Evolutionary conservation across 1,140 invertebrate genomes (phyloP).

Genomic region (Drosophila repleta): DNA sequence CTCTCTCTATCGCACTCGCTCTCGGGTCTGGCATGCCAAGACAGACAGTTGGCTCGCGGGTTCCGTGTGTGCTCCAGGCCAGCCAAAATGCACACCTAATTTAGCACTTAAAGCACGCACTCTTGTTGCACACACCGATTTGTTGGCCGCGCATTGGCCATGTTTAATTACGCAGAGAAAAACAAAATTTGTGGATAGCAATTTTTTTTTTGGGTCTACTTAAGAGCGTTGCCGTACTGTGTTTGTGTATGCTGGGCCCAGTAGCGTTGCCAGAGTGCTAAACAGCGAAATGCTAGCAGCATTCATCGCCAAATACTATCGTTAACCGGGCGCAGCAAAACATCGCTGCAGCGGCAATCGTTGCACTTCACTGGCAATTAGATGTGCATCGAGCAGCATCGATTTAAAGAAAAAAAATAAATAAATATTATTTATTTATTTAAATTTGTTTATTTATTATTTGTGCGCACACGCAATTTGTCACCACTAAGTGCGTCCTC

Average conservation of each 20-base stretch:
- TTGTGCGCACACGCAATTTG: too few species aligned
- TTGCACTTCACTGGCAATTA: too few species aligned
- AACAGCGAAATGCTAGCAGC: slow-evolving; percentile 1
- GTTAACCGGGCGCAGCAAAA: neutral
- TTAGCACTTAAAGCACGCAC: slow-evolving; percentile 19
- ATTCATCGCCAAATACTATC: neutral
- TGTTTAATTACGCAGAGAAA: slow-evolving; percentile 54
- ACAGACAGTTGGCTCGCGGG: neutral
- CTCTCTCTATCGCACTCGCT: too few species aligned
- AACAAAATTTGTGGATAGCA: slow-evolving; percentile 22
- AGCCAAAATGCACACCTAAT: slow-evolving; percentile 30
- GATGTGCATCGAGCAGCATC: too few species aligned
- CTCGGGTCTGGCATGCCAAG: neutral
- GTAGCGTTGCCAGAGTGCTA: slow-evolving; percentile 22
- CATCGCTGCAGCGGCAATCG: too few species aligned
- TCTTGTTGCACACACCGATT: neutral
- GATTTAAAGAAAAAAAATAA: too few species aligned
- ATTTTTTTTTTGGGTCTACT: slow-evolving; percentile 37
- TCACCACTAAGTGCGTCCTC: too few species aligned
- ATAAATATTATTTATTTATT: too few species aligned
- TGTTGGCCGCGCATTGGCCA: slow-evolving; percentile 12
- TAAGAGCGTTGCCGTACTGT: slow-evolving; percentile 37
- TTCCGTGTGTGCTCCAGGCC: slow-evolving; percentile 25
- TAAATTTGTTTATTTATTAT: too few species aligned
- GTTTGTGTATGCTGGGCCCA: slow-evolving; percentile 40